phyloP scores from a whole-genome alignment of 2,888 invertebrate species.

The Pheosia tremula region DNA sequence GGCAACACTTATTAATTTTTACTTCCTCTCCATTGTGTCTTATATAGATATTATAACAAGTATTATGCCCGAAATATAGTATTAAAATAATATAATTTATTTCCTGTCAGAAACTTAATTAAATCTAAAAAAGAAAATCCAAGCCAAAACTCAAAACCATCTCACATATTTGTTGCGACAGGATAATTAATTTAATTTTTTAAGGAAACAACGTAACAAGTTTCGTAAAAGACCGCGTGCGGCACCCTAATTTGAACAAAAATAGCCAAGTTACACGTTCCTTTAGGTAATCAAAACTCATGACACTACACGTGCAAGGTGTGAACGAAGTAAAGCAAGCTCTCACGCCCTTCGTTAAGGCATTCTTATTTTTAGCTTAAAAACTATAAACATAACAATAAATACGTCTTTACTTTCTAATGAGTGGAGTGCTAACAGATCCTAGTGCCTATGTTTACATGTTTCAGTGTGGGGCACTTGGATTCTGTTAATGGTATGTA shows the following conservation, averaged over 20 bases:
- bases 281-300: constrained; percentile 71
- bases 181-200: constrained; percentile 30
- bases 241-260: constrained; percentile 55
- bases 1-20: too few species aligned
- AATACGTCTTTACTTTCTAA: constrained; percentile 61
- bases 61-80: too few species aligned
- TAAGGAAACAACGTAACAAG: constrained; percentile 33
- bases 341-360: constrained; percentile 61
- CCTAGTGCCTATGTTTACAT: constrained; percentile 32
- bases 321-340: constrained; percentile 71
- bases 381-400: constrained; percentile 65
- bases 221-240: constrained; percentile 34
- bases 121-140: constrained; percentile 10
- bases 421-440: constrained; percentile 51
- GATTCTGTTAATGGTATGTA: constrained; percentile 24
- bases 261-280: constrained; percentile 59
- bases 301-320: constrained; percentile 78
- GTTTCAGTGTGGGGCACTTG: constrained; percentile 30
- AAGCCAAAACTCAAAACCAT: constrained; percentile 18
- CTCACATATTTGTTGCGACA: constrained; percentile 29
- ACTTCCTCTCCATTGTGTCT: too few species aligned
- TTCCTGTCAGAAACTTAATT: background rate
- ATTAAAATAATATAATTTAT: background rate
- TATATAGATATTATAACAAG: too few species aligned
- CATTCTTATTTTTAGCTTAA: constrained; percentile 63